Evolutionary conservation across 2,113 vertebrate genomes (phyloP), one percentile per base, ranked within the genome.

Genomic region (Cryptomyrus ogoouensis): DNA sequence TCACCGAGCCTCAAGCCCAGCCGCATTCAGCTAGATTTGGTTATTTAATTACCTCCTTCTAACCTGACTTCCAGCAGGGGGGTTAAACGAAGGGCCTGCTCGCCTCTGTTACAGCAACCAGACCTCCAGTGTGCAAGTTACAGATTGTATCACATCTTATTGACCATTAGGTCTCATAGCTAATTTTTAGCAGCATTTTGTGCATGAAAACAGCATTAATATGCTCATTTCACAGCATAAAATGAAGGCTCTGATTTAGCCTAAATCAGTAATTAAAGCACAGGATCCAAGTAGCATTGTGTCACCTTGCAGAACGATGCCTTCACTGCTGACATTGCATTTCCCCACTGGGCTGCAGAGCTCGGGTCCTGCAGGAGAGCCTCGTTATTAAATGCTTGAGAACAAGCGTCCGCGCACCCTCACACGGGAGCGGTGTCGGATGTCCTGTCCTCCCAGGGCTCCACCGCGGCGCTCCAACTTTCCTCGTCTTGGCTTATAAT

Each of bases 401-500:
- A 86, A 50, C 83, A 46, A 86, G 83, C 47, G 24, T 86, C 46
- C 83, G 44, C 5, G 6, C 24, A 13, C n/a, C 42, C n/a, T 86
- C 46, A 86, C 46, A n/a, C 47, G 46, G 83, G 46, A 86, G 83
- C 42, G 83, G 83, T 86, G 46, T 86, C 83, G 10, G 83, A n/a
- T 86, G 46, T 86, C 83, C 44, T 27, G 24, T 46, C 83, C n/a
- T 47, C 46, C 4, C 7, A 47, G 83, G 46, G 46, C 42, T n/a
- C 39, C 83, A n/a, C 83, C 8, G n/a, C n/a, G 39, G 24, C 42
- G 42, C 46, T 46, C 83, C 62, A 70, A 70, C 2, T 70, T 70
- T 70, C 46, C 83, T 49, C 10, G 90, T 85, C 89, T 3, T 89
- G 13, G 21, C 89, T 66, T 35, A 53, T 91, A 89, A 95, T 94